These are phyloP conservation scores for Sarcophaga bullata DNA, from an alignment of 1,140 invertebrate genomes.

Conservation along the genomic window DNA sequence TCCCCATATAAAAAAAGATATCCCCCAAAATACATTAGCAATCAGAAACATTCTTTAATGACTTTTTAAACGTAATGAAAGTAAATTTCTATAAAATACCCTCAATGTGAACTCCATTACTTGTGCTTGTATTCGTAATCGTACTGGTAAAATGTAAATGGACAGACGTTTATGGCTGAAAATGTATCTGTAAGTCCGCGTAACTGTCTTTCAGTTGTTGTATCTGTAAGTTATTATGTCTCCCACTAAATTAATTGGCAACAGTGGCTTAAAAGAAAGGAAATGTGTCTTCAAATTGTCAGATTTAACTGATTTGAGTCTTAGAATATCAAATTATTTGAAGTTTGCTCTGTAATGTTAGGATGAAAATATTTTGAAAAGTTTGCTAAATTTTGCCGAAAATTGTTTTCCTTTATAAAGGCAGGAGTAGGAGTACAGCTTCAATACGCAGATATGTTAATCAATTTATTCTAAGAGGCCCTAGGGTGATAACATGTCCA, in stretches of 20 bases:
- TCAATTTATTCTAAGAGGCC: too few species aligned
- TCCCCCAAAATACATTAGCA: neutral
- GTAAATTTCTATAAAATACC: slow-evolving; percentile 38
- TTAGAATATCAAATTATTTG: too few species aligned
- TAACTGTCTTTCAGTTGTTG: neutral
- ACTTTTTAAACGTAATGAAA: slow-evolving; percentile 58
- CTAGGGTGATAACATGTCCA: too few species aligned
- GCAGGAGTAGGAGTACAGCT: too few species aligned
- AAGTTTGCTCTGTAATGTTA: too few species aligned
- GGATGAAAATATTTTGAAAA: too few species aligned
- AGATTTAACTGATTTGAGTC: too few species aligned
- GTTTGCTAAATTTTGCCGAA: too few species aligned
- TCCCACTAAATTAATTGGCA: neutral
- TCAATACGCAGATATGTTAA: too few species aligned
- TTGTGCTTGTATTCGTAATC: neutral
- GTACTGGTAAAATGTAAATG: neutral
- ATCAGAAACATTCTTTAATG: slow-evolving; percentile 51
- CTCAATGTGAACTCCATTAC: neutral
- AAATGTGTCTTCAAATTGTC: neutral
- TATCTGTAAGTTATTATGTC: neutral
- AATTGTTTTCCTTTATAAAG: too few species aligned
- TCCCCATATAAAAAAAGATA: neutral
- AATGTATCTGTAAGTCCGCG: neutral
- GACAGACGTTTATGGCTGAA: neutral
- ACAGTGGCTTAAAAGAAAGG: neutral